A percentile compares a stretch with the other conserved stretches of the same genome.
These are phyloP conservation scores for Hylia prasina DNA, from an alignment of 2,113 vertebrate species.

Conservation along the genomic window DNA sequence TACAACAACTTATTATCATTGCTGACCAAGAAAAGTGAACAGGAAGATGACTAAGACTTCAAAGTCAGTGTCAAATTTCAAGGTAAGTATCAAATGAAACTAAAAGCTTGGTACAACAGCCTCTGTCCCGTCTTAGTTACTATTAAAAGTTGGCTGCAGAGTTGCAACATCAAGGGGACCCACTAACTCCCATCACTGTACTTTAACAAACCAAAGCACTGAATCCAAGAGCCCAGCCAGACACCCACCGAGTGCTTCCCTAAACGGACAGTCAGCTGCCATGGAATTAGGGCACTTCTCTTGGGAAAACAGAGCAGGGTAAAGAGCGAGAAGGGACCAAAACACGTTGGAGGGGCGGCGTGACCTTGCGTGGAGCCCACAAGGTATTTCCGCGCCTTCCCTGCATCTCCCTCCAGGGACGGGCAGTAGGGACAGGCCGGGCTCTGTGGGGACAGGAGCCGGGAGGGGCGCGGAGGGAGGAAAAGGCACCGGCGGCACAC, in stretches of 20 bases:
- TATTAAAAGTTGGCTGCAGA: rapidly evolving
- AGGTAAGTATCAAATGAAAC: neutral
- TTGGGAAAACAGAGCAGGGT: neutral
- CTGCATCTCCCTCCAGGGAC: neutral
- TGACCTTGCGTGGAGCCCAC: neutral
- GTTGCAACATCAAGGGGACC: neutral
- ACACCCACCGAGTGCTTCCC: neutral
- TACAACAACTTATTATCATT: neutral
- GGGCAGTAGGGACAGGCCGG: neutral
- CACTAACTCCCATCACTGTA: neutral
- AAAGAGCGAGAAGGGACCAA: neutral
- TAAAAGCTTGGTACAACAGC: neutral
- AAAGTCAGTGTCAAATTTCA: neutral
- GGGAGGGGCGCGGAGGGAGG: neutral
- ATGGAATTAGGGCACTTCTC: neutral
- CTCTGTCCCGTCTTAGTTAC: neutral
- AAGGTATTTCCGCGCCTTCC: neutral
- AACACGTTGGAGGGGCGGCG: rapidly evolving
- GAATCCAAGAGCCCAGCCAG: neutral
- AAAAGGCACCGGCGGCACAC: neutral
- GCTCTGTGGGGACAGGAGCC: neutral
- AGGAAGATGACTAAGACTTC: neutral
- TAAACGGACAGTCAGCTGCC: neutral
- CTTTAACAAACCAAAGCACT: neutral
- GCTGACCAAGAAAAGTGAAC: neutral